Conservation (phyloP, 1,140 invertebrate genomes). For the Mamestra configurata region DNA sequence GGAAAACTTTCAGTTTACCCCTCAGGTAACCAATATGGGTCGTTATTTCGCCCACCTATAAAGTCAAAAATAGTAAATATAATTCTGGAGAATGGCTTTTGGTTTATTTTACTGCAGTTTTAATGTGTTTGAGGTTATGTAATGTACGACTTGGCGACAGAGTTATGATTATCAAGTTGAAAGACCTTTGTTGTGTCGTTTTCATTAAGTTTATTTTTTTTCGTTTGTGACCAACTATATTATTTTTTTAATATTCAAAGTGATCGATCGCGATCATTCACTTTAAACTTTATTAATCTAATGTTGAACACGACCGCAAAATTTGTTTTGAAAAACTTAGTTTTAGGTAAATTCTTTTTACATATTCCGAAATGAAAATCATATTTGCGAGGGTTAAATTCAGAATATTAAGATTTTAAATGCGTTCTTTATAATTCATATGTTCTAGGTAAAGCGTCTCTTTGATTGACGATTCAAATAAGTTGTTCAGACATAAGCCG, state of each 20-base stretch:
- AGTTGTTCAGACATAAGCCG: neutral
- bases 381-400: neutral
- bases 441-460: neutral
- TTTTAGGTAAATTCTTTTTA: too few species aligned
- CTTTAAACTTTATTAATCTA: too few species aligned
- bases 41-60: slow-evolving; percentile 27
- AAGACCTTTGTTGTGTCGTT: neutral
- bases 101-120: slow-evolving; percentile 39
- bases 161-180: slow-evolving; percentile 3
- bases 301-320: neutral
- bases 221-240: too few species aligned
- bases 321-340: neutral
- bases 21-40: slow-evolving; percentile 34
- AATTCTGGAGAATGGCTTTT: slow-evolving; percentile 4
- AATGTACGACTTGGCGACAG: neutral
- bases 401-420: neutral
- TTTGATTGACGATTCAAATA: slow-evolving; percentile 18
- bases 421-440: neutral
- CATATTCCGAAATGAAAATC: neutral
- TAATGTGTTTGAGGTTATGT: slow-evolving; percentile 2
- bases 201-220: neutral
- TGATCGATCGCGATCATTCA: too few species aligned
- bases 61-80: slow-evolving; percentile 24
- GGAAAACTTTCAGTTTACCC: slow-evolving; percentile 39
- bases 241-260: too few species aligned